phyloP scores from a whole-genome alignment of 2,888 invertebrate species.

The Noctua janthe region DNA sequence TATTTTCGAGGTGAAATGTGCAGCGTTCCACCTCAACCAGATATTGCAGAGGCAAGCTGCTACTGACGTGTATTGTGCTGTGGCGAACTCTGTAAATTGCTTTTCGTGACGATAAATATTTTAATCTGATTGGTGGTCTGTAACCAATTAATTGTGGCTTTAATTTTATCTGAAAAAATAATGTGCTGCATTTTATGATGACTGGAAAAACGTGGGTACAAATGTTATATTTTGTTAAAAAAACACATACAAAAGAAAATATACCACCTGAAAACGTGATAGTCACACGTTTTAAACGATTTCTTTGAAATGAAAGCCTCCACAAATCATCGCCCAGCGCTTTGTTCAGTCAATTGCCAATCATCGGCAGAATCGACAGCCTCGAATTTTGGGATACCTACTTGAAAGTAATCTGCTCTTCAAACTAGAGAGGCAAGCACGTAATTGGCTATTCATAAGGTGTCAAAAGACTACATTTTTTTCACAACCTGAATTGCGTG shows the following conservation, averaged over 20 bases:
- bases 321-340: conserved; percentile 24
- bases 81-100: conserved; percentile 88
- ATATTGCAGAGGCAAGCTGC: conserved; percentile 86
- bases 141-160: conserved; percentile 88
- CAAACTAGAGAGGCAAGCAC: conserved; percentile 41
- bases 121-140: conserved; percentile 88
- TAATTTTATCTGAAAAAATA: conserved; percentile 75
- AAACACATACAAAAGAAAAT: background rate
- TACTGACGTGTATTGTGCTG: conserved; percentile 87
- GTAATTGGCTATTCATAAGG: conserved; percentile 66
- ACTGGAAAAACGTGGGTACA: conserved; percentile 1
- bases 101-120: conserved; percentile 89
- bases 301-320: conserved; percentile 10
- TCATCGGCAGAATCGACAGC: conserved; percentile 34
- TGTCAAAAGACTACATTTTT: conserved; percentile 73
- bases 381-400: conserved; percentile 34
- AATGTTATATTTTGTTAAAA: background rate
- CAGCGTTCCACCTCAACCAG: conserved; percentile 81
- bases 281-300: conserved; percentile 12
- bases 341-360: conserved; percentile 42
- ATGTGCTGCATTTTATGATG: conserved; percentile 43
- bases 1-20: conserved; percentile 80
- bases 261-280: conserved; percentile 3
- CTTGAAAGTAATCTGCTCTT: conserved; percentile 50
- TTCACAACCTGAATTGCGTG: conserved; percentile 76